A percentile compares a stretch with the other conserved stretches of the same genome.
Conservation (phyloP, 1,140 invertebrate species). For the Halictus rubicundus region DNA sequence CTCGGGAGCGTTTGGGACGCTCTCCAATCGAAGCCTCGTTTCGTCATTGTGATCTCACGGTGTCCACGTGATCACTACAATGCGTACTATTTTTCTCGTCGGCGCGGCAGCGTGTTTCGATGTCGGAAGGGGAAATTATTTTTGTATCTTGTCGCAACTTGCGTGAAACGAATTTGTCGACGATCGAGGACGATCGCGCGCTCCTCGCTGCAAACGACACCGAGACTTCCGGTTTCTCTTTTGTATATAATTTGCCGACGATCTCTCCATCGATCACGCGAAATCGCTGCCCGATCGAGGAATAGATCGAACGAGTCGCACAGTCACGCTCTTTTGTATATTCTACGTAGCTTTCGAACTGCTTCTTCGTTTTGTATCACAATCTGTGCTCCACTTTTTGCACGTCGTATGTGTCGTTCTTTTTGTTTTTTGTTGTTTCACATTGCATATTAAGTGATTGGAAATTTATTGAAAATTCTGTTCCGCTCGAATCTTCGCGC, state of each 20-base stretch:
- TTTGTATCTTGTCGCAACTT: conserved; percentile 1
- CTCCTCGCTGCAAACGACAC: neutral
- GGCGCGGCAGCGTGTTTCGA: neutral
- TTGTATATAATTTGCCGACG: neutral
- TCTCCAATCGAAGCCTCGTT: neutral
- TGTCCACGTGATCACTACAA: neutral
- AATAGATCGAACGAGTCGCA: neutral
- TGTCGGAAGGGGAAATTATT: conserved; percentile 6
- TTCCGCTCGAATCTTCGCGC: neutral
- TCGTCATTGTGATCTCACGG: conserved; percentile 11
- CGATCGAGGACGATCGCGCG: neutral
- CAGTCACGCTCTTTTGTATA: neutral
- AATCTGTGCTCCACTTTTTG: neutral
- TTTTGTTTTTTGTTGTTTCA: neutral
- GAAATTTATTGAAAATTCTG: neutral
- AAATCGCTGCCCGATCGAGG: neutral
- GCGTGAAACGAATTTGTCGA: neutral
- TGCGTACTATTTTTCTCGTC: neutral
- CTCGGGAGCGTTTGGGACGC: neutral
- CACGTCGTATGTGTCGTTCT: too few species aligned
- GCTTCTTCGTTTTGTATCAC: neutral
- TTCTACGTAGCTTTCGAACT: conserved; percentile 7
- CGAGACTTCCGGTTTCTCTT: neutral
- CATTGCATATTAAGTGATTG: neutral
- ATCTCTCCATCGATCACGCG: conserved; percentile 4